Evolutionary conservation across 64 coral and sea anemone genomes (phyloP).

Genomic region (Montipora cactus): DNA sequence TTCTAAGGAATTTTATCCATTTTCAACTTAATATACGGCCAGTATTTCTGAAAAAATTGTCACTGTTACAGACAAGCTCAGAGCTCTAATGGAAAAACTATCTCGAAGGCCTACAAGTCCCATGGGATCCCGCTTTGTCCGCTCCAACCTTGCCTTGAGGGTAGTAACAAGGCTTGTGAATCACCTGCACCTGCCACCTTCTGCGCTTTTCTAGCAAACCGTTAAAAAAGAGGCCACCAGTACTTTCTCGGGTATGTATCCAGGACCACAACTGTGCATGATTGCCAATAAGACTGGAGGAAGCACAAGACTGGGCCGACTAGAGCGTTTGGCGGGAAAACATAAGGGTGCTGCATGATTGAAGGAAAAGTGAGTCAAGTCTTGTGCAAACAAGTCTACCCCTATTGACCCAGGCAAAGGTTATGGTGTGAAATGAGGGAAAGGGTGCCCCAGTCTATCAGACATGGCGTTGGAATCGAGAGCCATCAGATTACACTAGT

Average conservation of each 20-base stretch:
- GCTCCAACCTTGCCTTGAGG: slow-evolving; percentile 9
- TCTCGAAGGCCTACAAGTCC: slow-evolving; percentile 26
- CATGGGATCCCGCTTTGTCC: too few relatives aligned
- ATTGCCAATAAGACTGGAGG: neutral
- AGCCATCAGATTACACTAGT: slow-evolving; percentile 53
- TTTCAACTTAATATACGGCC: neutral
- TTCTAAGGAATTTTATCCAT: neutral
- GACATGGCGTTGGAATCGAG: slow-evolving; percentile 29
- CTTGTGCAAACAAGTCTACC: too few relatives aligned
- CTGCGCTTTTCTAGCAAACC: neutral
- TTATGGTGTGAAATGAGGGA: neutral
- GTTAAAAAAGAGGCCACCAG: slow-evolving; percentile 31
- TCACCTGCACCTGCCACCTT: neutral
- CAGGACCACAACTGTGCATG: neutral
- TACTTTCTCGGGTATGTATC: neutral
- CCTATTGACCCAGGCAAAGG: too few relatives aligned
- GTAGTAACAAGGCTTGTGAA: neutral
- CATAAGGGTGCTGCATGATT: neutral
- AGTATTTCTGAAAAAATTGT: neutral
- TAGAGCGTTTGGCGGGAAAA: neutral
- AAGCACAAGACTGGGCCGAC: neutral
- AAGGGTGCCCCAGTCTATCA: neutral
- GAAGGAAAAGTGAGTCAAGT: too few relatives aligned
- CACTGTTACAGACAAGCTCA: neutral
- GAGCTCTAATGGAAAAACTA: neutral